A percentile compares a stretch with the other conserved stretches of the same genome.
These are phyloP conservation scores for Bibio marci DNA, from an alignment of 2,888 invertebrate species.

Conservation along the genomic window DNA sequence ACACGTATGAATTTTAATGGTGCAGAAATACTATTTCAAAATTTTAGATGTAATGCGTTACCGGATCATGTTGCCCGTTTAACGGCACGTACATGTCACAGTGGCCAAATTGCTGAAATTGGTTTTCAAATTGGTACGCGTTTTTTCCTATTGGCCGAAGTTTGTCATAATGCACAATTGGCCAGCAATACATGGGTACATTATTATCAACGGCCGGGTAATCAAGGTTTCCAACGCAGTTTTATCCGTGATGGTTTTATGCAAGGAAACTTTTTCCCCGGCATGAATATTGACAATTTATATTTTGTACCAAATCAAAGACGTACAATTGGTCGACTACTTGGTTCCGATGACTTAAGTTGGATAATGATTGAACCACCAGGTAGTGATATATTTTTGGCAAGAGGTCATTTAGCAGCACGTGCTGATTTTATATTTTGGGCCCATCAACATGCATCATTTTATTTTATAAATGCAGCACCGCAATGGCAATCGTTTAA, in stretches of 20 bases:
- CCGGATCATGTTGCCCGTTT: constrained; percentile 18
- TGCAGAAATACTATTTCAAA: constrained; percentile 14
- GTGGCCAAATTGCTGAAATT: constrained; percentile 20
- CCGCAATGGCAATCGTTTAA: constrained; percentile 43
- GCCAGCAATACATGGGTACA: constrained; percentile 27
- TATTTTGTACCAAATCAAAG: constrained; percentile 25
- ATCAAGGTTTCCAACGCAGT: constrained; percentile 26
- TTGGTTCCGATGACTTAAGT: constrained; percentile 9
- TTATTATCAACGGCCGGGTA: constrained; percentile 24
- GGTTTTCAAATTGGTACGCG: constrained; percentile 21
- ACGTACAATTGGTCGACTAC: constrained; percentile 20
- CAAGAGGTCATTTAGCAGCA: constrained; percentile 35
- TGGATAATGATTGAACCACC: constrained; percentile 12
- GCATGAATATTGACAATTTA: constrained; percentile 19
- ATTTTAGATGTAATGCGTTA: constrained; percentile 19
- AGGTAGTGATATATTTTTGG: constrained; percentile 20
- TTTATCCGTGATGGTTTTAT: constrained; percentile 24
- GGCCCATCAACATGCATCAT: constrained; percentile 33
- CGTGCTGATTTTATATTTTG: constrained; percentile 35
- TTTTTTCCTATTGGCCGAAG: constrained; percentile 23
- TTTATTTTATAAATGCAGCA: constrained; percentile 35
- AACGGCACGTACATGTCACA: constrained; percentile 18
- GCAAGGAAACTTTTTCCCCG: constrained; percentile 21
- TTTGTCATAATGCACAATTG: constrained; percentile 25
- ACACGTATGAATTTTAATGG: constrained; percentile 13